phyloP scores from a whole-genome alignment of 2,888 invertebrate genomes.

The Philhelius pedissequus region DNA sequence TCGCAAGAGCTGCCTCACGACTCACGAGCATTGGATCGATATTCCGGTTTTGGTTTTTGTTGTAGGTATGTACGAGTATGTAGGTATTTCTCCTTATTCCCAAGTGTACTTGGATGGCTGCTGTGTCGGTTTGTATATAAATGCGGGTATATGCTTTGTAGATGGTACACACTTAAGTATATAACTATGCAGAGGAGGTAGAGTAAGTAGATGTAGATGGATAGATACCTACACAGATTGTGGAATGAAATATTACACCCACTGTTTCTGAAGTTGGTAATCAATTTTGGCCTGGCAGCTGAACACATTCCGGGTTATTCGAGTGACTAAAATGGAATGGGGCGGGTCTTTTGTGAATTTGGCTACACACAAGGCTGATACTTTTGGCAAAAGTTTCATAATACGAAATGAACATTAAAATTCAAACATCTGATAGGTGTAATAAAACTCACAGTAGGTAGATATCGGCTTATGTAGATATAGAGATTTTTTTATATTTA shows the following conservation, averaged over 20 bases:
- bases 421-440: slow-evolving; percentile 13
- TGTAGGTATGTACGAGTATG: too few relatives aligned
- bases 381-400: slow-evolving; percentile 57
- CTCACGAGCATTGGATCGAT: slow-evolving; percentile 61
- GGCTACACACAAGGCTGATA: slow-evolving; percentile 58
- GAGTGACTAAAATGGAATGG: slow-evolving; percentile 31
- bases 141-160: too few relatives aligned
- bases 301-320: slow-evolving; percentile 33
- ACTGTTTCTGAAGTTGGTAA: slow-evolving; percentile 54
- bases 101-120: slow-evolving; percentile 20
- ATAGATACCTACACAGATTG: slow-evolving; percentile 26
- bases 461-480: neutral
- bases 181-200: neutral
- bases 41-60: slow-evolving; percentile 26
- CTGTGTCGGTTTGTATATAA: slow-evolving; percentile 17
- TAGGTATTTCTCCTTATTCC: slow-evolving; percentile 27
- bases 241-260: slow-evolving; percentile 44
- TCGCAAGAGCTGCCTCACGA: slow-evolving; percentile 49
- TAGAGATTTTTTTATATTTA: neutral
- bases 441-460: neutral
- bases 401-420: slow-evolving; percentile 36
- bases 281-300: slow-evolving; percentile 63
- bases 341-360: slow-evolving; percentile 1
- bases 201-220: slow-evolving; percentile 8
- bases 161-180: neutral